These are phyloP conservation scores for Bujurquina vittata DNA, from an alignment of 2,113 vertebrate species.

Conservation along the genomic window DNA sequence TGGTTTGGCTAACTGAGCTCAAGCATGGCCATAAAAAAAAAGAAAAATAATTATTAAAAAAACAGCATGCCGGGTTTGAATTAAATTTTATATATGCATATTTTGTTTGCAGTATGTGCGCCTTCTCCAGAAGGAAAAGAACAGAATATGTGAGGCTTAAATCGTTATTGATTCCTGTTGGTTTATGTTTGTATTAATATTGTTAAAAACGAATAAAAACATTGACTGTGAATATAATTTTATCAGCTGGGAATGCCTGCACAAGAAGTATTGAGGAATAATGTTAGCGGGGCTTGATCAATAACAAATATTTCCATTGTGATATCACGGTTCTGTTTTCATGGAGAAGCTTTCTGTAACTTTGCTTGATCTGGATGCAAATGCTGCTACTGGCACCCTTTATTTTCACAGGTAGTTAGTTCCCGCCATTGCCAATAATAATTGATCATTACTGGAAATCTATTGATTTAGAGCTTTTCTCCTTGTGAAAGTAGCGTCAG, in stretches of 20 bases:
- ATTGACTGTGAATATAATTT: background rate
- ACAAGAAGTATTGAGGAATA: background rate
- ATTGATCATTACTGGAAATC: constrained; percentile 1
- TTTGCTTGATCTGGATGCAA: background rate
- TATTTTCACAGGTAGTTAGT: background rate
- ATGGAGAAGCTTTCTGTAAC: background rate
- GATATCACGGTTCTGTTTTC: background rate
- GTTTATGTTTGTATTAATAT: background rate
- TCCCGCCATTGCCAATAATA: background rate
- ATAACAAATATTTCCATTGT: background rate
- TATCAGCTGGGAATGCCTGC: background rate
- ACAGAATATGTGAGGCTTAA: background rate
- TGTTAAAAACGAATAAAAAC: background rate
- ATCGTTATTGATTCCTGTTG: background rate
- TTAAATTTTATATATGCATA: background rate
- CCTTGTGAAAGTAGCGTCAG: background rate
- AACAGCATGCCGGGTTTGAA: background rate
- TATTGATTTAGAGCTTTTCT: constrained; percentile 5
- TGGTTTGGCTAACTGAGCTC: too few species aligned
- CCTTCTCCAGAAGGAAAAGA: background rate
- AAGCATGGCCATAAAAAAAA: too few species aligned
- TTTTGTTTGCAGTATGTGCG: background rate
- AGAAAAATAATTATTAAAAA: too few species aligned
- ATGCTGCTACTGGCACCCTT: background rate
- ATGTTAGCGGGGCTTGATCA: background rate